A percentile compares a stretch with the other conserved stretches of the same genome.
Conservation (phyloP, 2,113 vertebrate genomes). For the Lynx canadensis region DNA sequence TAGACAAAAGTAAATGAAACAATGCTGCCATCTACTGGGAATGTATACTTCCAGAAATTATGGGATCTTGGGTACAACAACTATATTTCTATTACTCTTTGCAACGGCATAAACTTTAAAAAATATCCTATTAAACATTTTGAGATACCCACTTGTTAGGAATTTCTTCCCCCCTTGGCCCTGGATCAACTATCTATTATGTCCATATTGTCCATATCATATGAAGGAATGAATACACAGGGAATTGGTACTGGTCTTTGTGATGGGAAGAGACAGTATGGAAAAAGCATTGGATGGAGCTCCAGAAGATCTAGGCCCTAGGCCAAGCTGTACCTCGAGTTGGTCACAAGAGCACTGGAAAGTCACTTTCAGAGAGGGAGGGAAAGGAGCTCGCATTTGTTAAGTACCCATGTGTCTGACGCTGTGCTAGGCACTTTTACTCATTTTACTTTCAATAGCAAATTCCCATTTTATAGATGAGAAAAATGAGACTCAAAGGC, state of each 20-base stretch:
- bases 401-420: background rate
- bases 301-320: background rate
- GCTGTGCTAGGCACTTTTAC: background rate
- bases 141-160: background rate
- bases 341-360: background rate
- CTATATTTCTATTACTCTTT: background rate
- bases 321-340: background rate
- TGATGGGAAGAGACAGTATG: background rate
- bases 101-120: background rate
- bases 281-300: background rate
- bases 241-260: background rate
- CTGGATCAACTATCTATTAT: no score
- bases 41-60: background rate
- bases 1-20: background rate
- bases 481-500: background rate
- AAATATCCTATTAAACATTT: background rate
- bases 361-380: background rate
- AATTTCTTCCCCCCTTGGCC: background rate
- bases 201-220: no score
- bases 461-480: background rate
- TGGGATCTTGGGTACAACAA: background rate
- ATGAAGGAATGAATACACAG: background rate
- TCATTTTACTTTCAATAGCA: background rate
- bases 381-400: background rate
- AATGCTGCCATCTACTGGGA: slow-evolving; percentile 77